A percentile compares a stretch with the other conserved stretches of the same genome.
These are phyloP conservation scores for Pseudomyrmex gracilis DNA, from an alignment of 1,140 invertebrate species.

Conservation along the genomic window DNA sequence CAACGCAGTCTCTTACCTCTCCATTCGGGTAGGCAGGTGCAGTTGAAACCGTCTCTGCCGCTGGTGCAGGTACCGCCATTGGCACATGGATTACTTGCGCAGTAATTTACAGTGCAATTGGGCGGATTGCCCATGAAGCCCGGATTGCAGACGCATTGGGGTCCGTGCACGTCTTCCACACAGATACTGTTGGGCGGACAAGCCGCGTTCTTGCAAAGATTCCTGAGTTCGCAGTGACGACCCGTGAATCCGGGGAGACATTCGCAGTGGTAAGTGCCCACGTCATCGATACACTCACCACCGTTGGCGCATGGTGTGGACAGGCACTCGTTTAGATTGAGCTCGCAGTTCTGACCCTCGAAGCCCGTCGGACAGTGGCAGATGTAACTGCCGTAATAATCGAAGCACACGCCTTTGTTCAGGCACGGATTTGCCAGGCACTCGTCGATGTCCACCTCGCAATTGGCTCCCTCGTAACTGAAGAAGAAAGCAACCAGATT, in stretches of 20 bases:
- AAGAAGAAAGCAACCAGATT: not conserved
- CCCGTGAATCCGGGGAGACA: constrained; percentile 88
- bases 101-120: constrained; percentile 89
- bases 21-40: constrained; percentile 90
- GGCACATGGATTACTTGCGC: constrained; percentile 87
- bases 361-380: constrained; percentile 94
- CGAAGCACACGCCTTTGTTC: constrained; percentile 92
- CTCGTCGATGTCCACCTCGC: constrained; percentile 95
- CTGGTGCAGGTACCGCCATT: constrained; percentile 88
- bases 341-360: constrained; percentile 92
- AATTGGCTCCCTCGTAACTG: constrained; percentile 91
- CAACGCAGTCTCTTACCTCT: constrained; percentile 84
- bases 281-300: constrained; percentile 88
- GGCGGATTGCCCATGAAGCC: constrained; percentile 90
- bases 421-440: constrained; percentile 91
- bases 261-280: constrained; percentile 85
- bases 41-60: constrained; percentile 87
- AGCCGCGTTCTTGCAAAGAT: constrained; percentile 84
- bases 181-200: constrained; percentile 87
- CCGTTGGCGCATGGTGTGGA: constrained; percentile 89
- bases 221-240: constrained; percentile 86
- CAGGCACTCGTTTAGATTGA: constrained; percentile 88
- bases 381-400: constrained; percentile 92
- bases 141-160: constrained; percentile 89
- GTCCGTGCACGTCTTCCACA: constrained; percentile 82